Conservation (phyloP, 2,888 invertebrate species). For the Pardosa pseudoannulata region DNA sequence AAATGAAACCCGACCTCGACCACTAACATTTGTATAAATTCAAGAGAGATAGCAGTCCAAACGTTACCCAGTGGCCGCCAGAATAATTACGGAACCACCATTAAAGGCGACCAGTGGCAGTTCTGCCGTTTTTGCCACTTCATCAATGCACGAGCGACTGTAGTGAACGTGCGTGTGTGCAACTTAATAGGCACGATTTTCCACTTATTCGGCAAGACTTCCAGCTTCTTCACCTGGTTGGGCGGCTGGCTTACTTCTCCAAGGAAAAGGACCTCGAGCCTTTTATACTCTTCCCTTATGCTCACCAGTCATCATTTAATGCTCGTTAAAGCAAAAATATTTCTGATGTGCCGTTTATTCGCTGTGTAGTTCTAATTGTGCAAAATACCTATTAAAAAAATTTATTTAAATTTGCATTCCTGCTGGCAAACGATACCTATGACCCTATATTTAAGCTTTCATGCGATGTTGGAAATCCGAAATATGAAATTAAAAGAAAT, state of each 20-base stretch:
- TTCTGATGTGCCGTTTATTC: no score
- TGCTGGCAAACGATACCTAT: no score
- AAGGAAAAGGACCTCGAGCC: not conserved
- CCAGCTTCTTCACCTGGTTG: conserved; percentile 46
- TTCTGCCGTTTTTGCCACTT: conserved; percentile 67
- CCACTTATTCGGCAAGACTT: conserved; percentile 66
- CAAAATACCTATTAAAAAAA: no score
- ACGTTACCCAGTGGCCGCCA: conserved; percentile 65
- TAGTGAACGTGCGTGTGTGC: conserved; percentile 48
- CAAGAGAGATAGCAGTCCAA: conserved; percentile 25
- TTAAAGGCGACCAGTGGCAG: conserved; percentile 61
- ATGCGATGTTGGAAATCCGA: no score
- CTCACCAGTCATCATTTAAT: conserved; percentile 46
- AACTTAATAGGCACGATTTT: conserved; percentile 70
- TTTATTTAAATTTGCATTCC: no score
- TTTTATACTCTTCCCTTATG: conserved; percentile 4
- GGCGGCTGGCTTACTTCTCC: conserved; percentile 32
- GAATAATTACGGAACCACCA: conserved; percentile 56
- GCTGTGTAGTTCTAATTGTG: no score
- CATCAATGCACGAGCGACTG: conserved; percentile 54
- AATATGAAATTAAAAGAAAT: no score
- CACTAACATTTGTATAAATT: conserved; percentile 63
- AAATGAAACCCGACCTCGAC: conserved; percentile 28
- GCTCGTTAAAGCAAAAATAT: no score
- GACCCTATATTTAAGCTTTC: no score